Conservation (phyloP, 1,140 invertebrate genomes). For the Bombus superbus region DNA sequence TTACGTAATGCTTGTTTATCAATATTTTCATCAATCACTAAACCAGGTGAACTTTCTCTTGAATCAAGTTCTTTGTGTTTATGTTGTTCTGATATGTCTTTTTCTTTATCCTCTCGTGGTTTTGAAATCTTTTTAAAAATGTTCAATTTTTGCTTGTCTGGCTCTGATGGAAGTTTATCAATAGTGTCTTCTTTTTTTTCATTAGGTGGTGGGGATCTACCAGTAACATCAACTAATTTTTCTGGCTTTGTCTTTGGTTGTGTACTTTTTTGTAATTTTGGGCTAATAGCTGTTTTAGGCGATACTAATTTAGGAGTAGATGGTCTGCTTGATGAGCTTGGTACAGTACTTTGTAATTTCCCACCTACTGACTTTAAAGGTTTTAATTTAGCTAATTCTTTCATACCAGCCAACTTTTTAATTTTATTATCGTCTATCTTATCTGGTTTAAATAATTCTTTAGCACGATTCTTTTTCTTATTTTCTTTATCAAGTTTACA, state of each 20-base stretch:
- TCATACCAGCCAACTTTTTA: conserved; percentile 83
- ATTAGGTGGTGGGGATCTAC: background rate
- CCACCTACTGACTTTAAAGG: conserved; percentile 77
- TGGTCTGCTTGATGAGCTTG: conserved; percentile 68
- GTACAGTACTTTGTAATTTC: conserved; percentile 67
- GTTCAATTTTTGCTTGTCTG: conserved; percentile 91
- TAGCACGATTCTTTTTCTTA: conserved; percentile 86
- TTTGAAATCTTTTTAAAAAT: conserved; percentile 94
- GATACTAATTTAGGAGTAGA: conserved; percentile 66
- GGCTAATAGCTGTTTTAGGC: conserved; percentile 59
- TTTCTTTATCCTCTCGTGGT: conserved; percentile 85
- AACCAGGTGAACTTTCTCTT: conserved; percentile 79
- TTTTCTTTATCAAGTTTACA: conserved; percentile 86
- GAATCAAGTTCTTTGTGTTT: conserved; percentile 80
- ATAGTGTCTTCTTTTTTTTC: conserved; percentile 79
- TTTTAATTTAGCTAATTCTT: conserved; percentile 84
- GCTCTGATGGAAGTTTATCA: conserved; percentile 89
- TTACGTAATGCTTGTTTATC: conserved; percentile 64
- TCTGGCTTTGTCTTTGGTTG: conserved; percentile 75
- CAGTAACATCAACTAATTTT: conserved; percentile 68
- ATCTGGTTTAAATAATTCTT: conserved; percentile 83
- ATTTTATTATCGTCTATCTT: conserved; percentile 80
- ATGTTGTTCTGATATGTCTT: conserved; percentile 82
- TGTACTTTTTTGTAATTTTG: conserved; percentile 70
- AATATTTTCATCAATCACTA: conserved; percentile 80